Conservation (phyloP, 2,797 vertebrate species). For the Apodemus agrarius region DNA sequence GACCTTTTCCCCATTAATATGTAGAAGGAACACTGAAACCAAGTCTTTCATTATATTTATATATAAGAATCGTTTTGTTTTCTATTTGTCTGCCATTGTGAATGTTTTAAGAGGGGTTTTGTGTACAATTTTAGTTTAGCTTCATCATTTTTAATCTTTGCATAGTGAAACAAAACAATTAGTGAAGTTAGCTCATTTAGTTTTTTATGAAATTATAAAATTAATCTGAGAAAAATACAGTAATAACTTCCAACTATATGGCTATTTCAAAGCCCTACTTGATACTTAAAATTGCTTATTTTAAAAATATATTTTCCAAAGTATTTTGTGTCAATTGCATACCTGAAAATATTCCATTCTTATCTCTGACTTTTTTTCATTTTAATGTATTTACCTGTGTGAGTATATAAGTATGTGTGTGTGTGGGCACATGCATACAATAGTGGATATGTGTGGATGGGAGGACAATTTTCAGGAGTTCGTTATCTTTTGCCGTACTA, state of each 20-base stretch:
- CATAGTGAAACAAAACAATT: background rate
- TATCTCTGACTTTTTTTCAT: background rate
- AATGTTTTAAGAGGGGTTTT: background rate
- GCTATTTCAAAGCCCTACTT: background rate
- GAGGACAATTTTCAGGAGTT: background rate
- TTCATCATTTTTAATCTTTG: background rate
- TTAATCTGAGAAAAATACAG: slow-evolving; percentile 24
- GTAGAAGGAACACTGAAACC: background rate
- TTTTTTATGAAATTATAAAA: background rate
- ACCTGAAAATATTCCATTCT: background rate
- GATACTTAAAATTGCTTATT: background rate
- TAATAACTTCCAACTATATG: background rate
- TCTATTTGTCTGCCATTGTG: background rate
- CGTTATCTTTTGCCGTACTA: background rate
- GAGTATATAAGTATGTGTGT: background rate
- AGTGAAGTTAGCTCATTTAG: background rate
- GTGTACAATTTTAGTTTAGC: background rate
- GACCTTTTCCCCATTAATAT: background rate
- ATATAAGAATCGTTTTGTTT: background rate
- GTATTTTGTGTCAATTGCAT: background rate
- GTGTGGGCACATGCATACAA: background rate
- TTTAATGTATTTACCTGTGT: background rate
- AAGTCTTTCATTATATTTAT: background rate
- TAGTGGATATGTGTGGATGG: background rate
- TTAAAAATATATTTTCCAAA: background rate